These are phyloP conservation scores for Pseudomyrmex concolor DNA, from an alignment of 1,140 invertebrate species.

Conservation along the genomic window DNA sequence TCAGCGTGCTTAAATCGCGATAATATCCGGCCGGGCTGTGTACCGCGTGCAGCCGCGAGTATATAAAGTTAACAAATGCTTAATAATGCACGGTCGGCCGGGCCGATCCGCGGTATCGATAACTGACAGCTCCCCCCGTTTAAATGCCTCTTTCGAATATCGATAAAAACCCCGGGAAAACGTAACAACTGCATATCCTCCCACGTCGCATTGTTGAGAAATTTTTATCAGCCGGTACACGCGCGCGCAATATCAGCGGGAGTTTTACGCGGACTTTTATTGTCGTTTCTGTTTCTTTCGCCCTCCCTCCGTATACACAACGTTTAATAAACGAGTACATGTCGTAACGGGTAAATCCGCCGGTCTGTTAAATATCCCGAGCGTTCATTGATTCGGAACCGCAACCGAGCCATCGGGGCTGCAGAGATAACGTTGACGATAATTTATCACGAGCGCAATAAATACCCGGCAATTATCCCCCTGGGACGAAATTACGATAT, in stretches of 20 bases:
- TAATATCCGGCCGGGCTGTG: constrained; percentile 57
- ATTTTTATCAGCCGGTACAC: constrained; percentile 52
- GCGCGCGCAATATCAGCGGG: constrained; percentile 23
- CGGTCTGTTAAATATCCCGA: constrained; percentile 20
- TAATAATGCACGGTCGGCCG: constrained; percentile 64
- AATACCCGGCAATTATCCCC: constrained; percentile 38
- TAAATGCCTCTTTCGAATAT: constrained; percentile 68
- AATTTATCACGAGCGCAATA: constrained; percentile 42
- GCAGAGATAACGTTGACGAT: constrained; percentile 29
- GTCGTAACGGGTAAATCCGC: constrained; percentile 65
- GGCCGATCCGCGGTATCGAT: constrained; percentile 64
- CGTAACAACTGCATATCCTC: constrained; percentile 72
- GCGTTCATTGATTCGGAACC: constrained; percentile 8
- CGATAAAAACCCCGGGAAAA: constrained; percentile 60
- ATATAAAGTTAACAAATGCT: constrained; percentile 72
- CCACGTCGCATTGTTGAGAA: constrained; percentile 26
- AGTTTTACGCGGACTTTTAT: constrained; percentile 40
- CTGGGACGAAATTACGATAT: constrained; percentile 25
- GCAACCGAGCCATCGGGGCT: background rate
- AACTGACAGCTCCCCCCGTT: constrained; percentile 64
- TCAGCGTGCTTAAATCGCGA: constrained; percentile 70
- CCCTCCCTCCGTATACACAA: background rate
- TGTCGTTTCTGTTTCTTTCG: constrained; percentile 36
- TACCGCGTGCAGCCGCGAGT: constrained; percentile 63
- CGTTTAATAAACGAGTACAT: constrained; percentile 26